Evolutionary conservation across 2,888 invertebrate genomes (phyloP).

Genomic region (Latrodectus elegans): DNA sequence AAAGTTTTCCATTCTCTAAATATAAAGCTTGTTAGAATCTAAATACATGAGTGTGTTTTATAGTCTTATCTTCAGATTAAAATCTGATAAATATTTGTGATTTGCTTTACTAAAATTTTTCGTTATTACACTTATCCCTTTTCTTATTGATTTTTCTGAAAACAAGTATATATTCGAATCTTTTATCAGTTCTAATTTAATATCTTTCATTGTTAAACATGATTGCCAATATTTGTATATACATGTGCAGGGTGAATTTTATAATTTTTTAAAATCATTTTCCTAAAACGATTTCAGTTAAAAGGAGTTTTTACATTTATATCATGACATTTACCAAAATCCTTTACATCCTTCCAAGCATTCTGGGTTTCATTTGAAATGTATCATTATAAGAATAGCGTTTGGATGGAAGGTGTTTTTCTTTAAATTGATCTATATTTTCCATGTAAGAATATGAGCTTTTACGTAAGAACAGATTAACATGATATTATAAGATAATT

Average conservation of each 20-base stretch:
- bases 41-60: constrained; percentile 25
- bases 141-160: neutral
- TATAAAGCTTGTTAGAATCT: constrained; percentile 62
- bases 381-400: no score
- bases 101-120: neutral
- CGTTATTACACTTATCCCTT: no score
- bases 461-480: neutral
- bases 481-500: neutral
- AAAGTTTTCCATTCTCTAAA: constrained; percentile 35
- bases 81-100: neutral
- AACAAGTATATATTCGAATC: neutral
- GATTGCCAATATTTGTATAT: neutral
- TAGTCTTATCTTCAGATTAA: constrained; percentile 1
- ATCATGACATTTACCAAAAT: no score
- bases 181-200: constrained; percentile 3
- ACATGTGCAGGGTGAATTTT: neutral
- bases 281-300: neutral
- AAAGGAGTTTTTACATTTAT: no score
- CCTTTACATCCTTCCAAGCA: no score
- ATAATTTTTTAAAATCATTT: neutral
- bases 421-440: neutral
- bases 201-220: neutral
- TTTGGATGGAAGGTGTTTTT: neutral
- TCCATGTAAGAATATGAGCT: constrained; percentile 3
- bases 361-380: no score